phyloP scores from a whole-genome alignment of 2,888 invertebrate species.

The Sesamia inferens region DNA sequence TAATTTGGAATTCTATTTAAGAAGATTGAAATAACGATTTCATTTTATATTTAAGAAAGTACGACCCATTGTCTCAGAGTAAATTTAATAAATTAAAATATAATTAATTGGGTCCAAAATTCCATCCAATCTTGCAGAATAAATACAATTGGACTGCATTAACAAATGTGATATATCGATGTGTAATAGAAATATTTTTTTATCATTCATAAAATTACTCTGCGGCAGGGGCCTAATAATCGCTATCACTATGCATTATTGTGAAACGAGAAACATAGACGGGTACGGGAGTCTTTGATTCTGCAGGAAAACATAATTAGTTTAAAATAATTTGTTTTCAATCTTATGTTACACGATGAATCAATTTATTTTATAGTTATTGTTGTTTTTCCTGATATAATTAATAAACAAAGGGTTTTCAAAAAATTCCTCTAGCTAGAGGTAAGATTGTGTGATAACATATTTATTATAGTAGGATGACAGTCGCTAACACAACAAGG shows the following conservation, averaged over 20 bases:
- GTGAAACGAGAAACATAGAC: constrained; percentile 82
- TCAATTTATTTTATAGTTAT: constrained; percentile 66
- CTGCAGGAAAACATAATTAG: constrained; percentile 88
- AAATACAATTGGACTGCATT: constrained; percentile 83
- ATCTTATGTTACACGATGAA: constrained; percentile 62
- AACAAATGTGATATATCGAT: constrained; percentile 83
- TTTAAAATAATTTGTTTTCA: constrained; percentile 70
- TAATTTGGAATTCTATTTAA: constrained; percentile 83
- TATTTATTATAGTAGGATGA: constrained; percentile 87
- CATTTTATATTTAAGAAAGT: constrained; percentile 74
- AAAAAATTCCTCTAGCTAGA: constrained; percentile 75
- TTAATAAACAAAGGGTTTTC: constrained; percentile 65
- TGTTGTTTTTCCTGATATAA: constrained; percentile 61
- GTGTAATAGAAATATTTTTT: constrained; percentile 82
- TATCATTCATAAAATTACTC: constrained; percentile 81
- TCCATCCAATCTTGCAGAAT: constrained; percentile 86
- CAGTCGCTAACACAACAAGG: constrained; percentile 89
- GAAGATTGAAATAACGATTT: constrained; percentile 75
- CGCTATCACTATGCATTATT: constrained; percentile 73
- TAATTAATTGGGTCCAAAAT: constrained; percentile 88
- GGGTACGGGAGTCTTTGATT: constrained; percentile 90
- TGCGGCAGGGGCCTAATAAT: constrained; percentile 79
- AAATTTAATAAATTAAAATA: constrained; percentile 78
- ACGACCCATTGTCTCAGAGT: constrained; percentile 83
- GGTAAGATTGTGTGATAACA: constrained; percentile 85